Evolutionary conservation across 2,888 invertebrate genomes (phyloP).

Genomic region (Bugulina stolonifera): DNA sequence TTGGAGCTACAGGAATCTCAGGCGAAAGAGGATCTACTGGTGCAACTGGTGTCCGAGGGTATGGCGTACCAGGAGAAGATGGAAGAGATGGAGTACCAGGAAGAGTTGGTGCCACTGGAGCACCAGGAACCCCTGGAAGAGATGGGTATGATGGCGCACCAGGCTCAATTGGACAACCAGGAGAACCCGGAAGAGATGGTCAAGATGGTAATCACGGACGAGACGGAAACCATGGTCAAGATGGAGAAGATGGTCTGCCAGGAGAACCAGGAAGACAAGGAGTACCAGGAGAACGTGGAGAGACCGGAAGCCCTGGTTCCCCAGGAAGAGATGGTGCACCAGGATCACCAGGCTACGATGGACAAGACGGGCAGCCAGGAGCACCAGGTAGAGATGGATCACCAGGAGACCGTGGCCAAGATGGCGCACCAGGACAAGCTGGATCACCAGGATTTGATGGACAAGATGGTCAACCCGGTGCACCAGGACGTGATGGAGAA

Average conservation of each 20-base stretch:
- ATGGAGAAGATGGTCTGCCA: background rate
- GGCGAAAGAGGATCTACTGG: background rate
- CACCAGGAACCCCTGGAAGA: background rate
- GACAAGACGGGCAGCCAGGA: background rate
- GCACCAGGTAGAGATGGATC: background rate
- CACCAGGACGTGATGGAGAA: background rate
- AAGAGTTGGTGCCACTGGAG: background rate
- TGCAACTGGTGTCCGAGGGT: conserved; percentile 10
- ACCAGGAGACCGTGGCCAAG: conserved; percentile 1
- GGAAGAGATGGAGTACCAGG: background rate
- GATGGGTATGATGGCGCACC: background rate
- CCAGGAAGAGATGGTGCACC: conserved; percentile 3
- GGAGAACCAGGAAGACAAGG: background rate
- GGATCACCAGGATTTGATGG: background rate
- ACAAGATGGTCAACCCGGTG: background rate
- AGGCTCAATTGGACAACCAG: background rate
- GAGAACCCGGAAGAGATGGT: background rate
- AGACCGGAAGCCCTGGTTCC: background rate
- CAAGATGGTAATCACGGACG: background rate
- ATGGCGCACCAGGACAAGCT: conserved; percentile 18
- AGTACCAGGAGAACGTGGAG: background rate
- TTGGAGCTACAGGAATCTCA: background rate
- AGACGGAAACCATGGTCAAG: background rate
- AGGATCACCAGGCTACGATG: background rate
- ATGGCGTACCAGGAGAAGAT: background rate